Percentiles rank a stretch among this genome's conserved stretches.
Conservation (phyloP, 1,140 invertebrate genomes). For the Sycobia sp. region DNA sequence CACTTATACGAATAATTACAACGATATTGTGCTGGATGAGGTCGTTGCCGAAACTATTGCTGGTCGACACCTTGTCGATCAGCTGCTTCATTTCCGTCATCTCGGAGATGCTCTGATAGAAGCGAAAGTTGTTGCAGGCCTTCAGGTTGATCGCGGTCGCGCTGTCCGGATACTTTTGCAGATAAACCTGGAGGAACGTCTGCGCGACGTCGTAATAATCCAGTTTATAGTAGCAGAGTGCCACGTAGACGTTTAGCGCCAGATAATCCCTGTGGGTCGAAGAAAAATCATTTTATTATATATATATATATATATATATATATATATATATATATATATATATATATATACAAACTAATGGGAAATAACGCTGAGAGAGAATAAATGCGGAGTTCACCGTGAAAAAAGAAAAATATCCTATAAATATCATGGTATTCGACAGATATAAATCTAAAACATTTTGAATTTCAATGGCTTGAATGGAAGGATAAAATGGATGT, state of each 20-base stretch:
- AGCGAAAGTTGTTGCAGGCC: constrained; percentile 84
- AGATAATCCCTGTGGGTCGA: constrained; percentile 77
- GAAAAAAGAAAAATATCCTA: too few species aligned
- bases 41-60: constrained; percentile 86
- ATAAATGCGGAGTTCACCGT: too few species aligned
- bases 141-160: constrained; percentile 95
- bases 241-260: constrained; percentile 96
- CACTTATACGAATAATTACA: constrained; percentile 51
- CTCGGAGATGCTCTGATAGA: constrained; percentile 94
- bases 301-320: background rate
- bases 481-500: too few species aligned
- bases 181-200: constrained; percentile 92
- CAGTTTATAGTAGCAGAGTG: constrained; percentile 96
- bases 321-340: background rate
- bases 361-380: background rate
- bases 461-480: too few species aligned
- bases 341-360: too few species aligned
- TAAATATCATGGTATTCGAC: too few species aligned
- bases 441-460: too few species aligned
- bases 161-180: constrained; percentile 91
- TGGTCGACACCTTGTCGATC: constrained; percentile 75
- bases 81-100: constrained; percentile 84
- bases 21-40: constrained; percentile 95
- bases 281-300: constrained; percentile 42
- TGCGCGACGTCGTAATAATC: constrained; percentile 92